Conservation (phyloP, 2,888 invertebrate genomes). For the Lacanobia oleracea region DNA sequence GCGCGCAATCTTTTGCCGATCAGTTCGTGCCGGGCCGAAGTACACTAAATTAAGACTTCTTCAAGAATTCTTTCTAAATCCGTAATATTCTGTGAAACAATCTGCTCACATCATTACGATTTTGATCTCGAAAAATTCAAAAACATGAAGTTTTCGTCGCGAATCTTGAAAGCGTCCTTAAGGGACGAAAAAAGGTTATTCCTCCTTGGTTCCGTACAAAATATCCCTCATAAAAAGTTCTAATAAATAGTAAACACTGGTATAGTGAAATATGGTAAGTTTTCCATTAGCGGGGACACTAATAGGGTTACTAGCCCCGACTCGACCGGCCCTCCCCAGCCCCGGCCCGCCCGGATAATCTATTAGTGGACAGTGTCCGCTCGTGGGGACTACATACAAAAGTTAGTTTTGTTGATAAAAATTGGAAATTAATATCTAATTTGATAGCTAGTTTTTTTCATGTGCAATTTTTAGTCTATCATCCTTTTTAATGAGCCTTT, state of each 20-base stretch:
- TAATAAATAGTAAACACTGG: slow-evolving; percentile 21
- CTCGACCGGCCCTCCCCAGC: background rate
- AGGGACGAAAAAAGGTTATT: background rate
- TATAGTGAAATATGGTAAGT: slow-evolving; percentile 33
- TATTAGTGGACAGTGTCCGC: slow-evolving; percentile 30
- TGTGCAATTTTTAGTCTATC: background rate
- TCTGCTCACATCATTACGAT: too few species aligned
- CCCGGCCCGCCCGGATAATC: slow-evolving; percentile 30
- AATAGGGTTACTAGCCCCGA: slow-evolving; percentile 48
- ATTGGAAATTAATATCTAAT: background rate
- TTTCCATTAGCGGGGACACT: slow-evolving; percentile 38
- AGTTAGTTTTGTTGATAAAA: slow-evolving; percentile 21
- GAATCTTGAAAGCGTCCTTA: too few species aligned
- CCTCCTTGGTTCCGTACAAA: background rate
- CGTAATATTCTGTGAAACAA: too few species aligned
- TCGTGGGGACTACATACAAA: slow-evolving; percentile 2
- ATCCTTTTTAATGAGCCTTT: slow-evolving; percentile 4
- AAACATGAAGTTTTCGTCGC: too few species aligned
- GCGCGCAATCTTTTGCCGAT: too few species aligned
- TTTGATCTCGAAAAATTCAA: too few species aligned
- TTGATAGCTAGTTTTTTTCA: background rate
- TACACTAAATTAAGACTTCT: too few species aligned
- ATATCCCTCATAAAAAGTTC: background rate
- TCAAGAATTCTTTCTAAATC: too few species aligned
- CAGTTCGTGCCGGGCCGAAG: too few species aligned